A percentile compares a stretch with the other conserved stretches of the same genome.
Conservation (phyloP, 2,888 invertebrate species). For the Oscheius myriophilus region DNA sequence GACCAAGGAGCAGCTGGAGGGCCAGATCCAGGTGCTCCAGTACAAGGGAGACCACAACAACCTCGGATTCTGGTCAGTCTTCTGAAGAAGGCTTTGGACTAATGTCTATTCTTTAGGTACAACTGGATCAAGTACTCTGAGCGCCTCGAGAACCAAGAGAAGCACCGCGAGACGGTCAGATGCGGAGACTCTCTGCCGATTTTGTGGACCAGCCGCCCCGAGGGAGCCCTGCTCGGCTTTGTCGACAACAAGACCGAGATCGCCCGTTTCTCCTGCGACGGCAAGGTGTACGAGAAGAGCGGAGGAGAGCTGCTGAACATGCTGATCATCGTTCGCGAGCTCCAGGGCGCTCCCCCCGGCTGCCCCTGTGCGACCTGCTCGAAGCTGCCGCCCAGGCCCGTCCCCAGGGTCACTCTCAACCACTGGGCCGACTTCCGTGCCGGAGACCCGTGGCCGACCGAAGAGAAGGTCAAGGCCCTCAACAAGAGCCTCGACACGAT, state of each 20-base stretch:
- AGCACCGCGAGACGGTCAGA: slow-evolving; percentile 53
- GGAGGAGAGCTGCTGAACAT: slow-evolving; percentile 55
- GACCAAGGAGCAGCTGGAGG: slow-evolving; percentile 58
- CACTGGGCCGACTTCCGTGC: slow-evolving; percentile 59
- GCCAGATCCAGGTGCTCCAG: slow-evolving; percentile 66
- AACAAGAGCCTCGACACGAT: slow-evolving; percentile 60
- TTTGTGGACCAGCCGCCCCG: slow-evolving; percentile 55
- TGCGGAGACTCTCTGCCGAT: slow-evolving; percentile 66
- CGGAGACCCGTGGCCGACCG: slow-evolving; percentile 53
- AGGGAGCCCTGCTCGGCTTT: slow-evolving; percentile 52
- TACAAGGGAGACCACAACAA: slow-evolving; percentile 64
- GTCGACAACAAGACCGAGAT: slow-evolving; percentile 65
- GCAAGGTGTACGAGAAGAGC: slow-evolving; percentile 38
- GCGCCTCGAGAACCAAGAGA: slow-evolving; percentile 53
- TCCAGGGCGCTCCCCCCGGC: slow-evolving; percentile 40
- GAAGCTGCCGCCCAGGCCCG: slow-evolving; percentile 33
- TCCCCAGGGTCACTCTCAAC: slow-evolving; percentile 43
- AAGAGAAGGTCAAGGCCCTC: slow-evolving; percentile 38
- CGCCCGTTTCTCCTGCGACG: slow-evolving; percentile 60
- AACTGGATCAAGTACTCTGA: slow-evolving; percentile 66
- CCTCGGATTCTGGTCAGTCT: slow-evolving; percentile 60
- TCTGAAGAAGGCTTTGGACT: not conserved
- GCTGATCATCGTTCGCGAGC: slow-evolving; percentile 60
- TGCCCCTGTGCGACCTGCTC: not conserved
- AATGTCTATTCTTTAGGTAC: slow-evolving; percentile 52